Base-by-base conservation (phyloP, 1,140 invertebrate genomes). In the Drosophila sechellia region DNA sequence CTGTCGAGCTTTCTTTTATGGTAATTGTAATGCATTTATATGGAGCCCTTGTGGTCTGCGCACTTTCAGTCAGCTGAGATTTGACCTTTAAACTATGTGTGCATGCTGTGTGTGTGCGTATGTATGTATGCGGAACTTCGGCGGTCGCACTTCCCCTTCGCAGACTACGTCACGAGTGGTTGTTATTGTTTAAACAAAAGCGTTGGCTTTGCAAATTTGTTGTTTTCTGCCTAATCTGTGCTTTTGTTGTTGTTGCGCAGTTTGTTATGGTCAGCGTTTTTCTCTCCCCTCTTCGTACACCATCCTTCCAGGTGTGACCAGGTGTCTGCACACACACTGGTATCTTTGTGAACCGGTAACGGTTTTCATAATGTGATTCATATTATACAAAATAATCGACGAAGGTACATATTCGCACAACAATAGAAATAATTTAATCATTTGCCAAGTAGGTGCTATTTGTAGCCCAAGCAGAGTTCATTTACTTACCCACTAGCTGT, bases 1-100 rank as follows among this genome's bases (percentile, higher is more conserved):
- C 56, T 20, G 55, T 43, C 43, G 22, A 34, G 45, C 34, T 12
- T 35, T 37, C 5, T 20, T 5, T 17, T 15, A 17, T 13, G 37
- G 43, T 39, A 46, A 31, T 39, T 50, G 11, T 13, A 13, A 49
- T 37, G 57, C 46, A 48, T 46, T 48, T 52, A 76, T 72, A 63
- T 56, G 5, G 2, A 31, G 39, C 35, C n/a, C 22, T 15, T 39
- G 25, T 69, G 42, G 17, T 55, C 64, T 70, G 66, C 63, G 63
- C 66, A 68, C 37, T 66, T 43, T 22, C 20, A 43, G 17, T 55
- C 42, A 56, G 64, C 58, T 52, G 22, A 45, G 13, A 43, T 20
- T 52, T 79, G 76, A 79, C 76, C 77, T 79, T 79, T 66, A 42
- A 22, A n/a, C 55, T 64, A 12, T 60, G 12, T 13, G 6, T 43